Conservation (phyloP, 2,797 vertebrate genomes). For the Hyperoplus immaculatus region DNA sequence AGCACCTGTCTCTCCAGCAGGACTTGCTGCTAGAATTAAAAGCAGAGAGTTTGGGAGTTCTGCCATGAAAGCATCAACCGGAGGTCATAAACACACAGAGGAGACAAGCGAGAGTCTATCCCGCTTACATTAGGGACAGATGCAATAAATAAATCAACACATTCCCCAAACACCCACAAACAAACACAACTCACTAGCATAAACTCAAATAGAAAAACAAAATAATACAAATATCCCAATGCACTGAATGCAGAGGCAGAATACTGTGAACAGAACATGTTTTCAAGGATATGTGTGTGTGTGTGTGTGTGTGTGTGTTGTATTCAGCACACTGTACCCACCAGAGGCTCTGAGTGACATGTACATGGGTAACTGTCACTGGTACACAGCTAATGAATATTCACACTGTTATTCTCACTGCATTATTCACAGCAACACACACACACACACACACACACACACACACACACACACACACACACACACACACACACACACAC, state of each 20-base stretch:
- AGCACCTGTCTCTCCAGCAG: constrained; percentile 63
- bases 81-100: constrained; percentile 68
- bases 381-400: constrained; percentile 79
- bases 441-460: background rate
- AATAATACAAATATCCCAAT: constrained; percentile 29
- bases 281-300: constrained; percentile 11
- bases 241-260: constrained; percentile 10
- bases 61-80: constrained; percentile 54
- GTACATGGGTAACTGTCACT: constrained; percentile 74
- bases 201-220: constrained; percentile 30
- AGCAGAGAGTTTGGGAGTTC: constrained; percentile 59
- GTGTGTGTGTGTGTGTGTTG: constrained; percentile 7
- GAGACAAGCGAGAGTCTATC: constrained; percentile 60
- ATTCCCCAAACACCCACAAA: constrained; percentile 21
- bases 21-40: constrained; percentile 60
- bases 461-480: background rate
- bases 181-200: constrained; percentile 23
- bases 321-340: constrained; percentile 41
- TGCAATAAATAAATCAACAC: constrained; percentile 68
- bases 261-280: constrained; percentile 28
- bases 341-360: constrained; percentile 72
- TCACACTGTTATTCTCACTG: constrained; percentile 63
- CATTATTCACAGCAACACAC: constrained; percentile 60
- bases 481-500: constrained; percentile 10
- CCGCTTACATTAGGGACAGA: constrained; percentile 53